A percentile compares a stretch with the other conserved stretches of the same genome.
These are phyloP conservation scores for Fregata magnificens DNA, from an alignment of 2,113 vertebrate genomes.

Conservation along the genomic window DNA sequence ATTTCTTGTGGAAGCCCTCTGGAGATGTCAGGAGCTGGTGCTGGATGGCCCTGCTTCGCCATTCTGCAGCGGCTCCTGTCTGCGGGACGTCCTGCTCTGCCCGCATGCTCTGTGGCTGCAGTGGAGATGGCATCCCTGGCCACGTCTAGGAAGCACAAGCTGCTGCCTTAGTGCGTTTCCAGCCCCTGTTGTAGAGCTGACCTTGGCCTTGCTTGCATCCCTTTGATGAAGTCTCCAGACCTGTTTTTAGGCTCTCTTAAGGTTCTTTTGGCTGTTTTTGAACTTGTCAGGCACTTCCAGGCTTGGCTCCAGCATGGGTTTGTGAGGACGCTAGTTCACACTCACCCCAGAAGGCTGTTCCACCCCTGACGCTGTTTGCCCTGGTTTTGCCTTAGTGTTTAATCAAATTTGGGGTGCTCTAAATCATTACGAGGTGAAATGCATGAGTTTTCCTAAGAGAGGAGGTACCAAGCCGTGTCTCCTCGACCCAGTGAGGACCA, in stretches of 20 bases:
- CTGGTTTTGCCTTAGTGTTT: neutral
- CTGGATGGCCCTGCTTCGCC: neutral
- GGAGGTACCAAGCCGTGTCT: neutral
- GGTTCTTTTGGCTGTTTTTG: neutral
- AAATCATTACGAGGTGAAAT: neutral
- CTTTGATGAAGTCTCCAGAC: neutral
- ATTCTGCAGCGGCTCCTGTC: neutral
- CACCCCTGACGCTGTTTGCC: neutral
- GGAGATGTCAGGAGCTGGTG: neutral
- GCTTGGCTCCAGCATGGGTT: neutral
- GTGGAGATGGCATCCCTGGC: neutral
- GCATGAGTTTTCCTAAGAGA: neutral
- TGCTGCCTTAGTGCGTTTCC: neutral
- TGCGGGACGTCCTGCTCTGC: neutral
- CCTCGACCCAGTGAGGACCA: neutral
- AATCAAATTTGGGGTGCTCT: neutral
- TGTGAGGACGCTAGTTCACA: neutral
- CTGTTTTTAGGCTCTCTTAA: neutral
- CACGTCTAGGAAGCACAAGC: neutral
- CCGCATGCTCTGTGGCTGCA: neutral
- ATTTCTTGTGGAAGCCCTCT: neutral
- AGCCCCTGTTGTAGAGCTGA: neutral
- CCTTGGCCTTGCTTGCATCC: neutral
- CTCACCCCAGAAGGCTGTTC: neutral
- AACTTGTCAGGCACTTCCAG: neutral